Evolutionary conservation across 2,113 vertebrate species (phyloP).

Genomic region (Dicentrarchus labrax): DNA sequence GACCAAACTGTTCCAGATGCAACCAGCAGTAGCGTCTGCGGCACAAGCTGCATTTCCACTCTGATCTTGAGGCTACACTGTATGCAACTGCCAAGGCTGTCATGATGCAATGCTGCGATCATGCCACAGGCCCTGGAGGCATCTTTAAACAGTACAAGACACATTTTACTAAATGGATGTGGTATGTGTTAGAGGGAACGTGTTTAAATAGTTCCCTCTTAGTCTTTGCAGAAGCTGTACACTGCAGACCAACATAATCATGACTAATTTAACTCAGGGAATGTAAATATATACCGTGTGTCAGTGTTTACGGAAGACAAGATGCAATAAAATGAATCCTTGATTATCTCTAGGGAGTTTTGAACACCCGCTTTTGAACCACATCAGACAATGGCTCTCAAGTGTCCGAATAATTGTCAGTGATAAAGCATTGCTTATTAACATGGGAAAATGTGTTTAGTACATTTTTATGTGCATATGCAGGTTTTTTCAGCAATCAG

Average conservation of each 20-base stretch:
- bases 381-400: not conserved
- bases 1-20: conserved; percentile 40
- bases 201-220: conserved; percentile 24
- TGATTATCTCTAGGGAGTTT: conserved; percentile 6
- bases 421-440: not conserved
- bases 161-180: conserved; percentile 46
- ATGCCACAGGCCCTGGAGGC: conserved; percentile 43
- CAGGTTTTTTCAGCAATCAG: not conserved
- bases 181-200: conserved; percentile 28
- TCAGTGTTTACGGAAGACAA: conserved; percentile 4
- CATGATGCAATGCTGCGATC: conserved; percentile 70
- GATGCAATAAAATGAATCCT: not conserved
- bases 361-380: conserved; percentile 1
- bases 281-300: conserved; percentile 24
- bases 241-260: not conserved
- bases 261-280: conserved; percentile 30
- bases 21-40: conserved; percentile 12
- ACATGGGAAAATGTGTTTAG: not conserved
- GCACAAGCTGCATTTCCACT: conserved; percentile 18
- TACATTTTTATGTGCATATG: not conserved
- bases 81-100: conserved; percentile 55
- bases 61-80: conserved; percentile 42
- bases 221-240: conserved; percentile 1
- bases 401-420: not conserved
- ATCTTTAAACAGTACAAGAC: conserved; percentile 58